These are phyloP conservation scores for Geotrypetes seraphini DNA, from an alignment of 2,797 vertebrate genomes.

Conservation along the genomic window DNA sequence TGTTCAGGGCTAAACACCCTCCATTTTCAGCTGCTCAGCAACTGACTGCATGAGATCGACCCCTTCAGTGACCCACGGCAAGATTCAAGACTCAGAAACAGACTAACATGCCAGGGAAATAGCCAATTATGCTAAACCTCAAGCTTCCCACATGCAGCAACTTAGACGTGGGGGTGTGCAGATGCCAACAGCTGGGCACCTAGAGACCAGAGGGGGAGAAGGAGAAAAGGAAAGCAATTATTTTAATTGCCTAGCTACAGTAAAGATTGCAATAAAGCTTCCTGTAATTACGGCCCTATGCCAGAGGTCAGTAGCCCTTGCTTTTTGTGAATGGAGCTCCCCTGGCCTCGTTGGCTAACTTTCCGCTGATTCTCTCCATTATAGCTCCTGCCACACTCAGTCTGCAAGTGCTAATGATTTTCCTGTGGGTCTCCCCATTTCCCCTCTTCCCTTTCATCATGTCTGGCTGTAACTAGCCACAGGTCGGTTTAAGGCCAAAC, in stretches of 20 bases:
- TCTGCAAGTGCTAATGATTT: no score
- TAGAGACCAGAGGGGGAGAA: conserved; percentile 28
- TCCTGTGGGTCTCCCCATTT: no score
- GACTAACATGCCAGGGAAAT: conserved; percentile 49
- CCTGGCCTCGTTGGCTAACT: conserved; percentile 15
- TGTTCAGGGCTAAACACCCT: no score
- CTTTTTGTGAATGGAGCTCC: conserved; percentile 23
- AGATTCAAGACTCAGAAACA: conserved; percentile 48
- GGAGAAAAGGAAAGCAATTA: conserved; percentile 53
- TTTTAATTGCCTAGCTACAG: conserved; percentile 40
- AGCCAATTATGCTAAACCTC: conserved; percentile 48
- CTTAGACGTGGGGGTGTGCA: no score
- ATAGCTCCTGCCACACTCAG: conserved; percentile 7
- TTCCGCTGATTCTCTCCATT: conserved; percentile 32
- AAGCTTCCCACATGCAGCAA: no score
- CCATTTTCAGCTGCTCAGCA: conserved; percentile 38
- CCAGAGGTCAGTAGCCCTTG: conserved; percentile 43
- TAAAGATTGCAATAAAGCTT: conserved; percentile 29
- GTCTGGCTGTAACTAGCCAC: no score
- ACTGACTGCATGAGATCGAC: conserved; percentile 47
- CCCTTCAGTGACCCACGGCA: conserved; percentile 33
- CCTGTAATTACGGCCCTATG: conserved; percentile 35
- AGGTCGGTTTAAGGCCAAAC: no score
- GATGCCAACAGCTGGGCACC: conserved; percentile 19
- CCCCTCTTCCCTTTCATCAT: no score